phyloP scores from a whole-genome alignment of 2,797 vertebrate genomes.

The Gephyroberyx darwinii region DNA sequence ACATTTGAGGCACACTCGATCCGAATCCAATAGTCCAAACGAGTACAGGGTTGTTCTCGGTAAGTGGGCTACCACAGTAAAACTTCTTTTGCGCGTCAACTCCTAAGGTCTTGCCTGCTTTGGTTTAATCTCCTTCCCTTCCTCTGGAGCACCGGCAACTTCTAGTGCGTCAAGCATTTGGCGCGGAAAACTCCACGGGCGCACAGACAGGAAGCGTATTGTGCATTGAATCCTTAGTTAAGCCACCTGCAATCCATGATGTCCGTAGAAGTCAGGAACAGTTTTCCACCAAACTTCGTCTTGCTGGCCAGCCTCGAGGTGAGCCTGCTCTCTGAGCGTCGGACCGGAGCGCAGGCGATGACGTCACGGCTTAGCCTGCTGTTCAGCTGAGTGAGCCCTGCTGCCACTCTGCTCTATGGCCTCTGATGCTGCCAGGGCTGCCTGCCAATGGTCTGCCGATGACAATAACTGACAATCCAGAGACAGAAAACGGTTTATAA shows the following conservation, averaged over 20 bases:
- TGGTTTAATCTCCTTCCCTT: constrained; percentile 7
- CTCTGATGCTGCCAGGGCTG: background rate
- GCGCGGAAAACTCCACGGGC: constrained; percentile 16
- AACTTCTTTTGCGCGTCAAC: background rate
- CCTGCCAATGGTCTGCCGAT: background rate
- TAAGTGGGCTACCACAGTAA: background rate
- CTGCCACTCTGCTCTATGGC: constrained; percentile 1
- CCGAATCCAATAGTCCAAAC: constrained; percentile 12
- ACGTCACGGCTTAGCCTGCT: constrained; percentile 32
- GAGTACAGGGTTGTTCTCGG: background rate
- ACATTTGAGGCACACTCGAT: constrained; percentile 31
- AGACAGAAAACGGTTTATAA: background rate
- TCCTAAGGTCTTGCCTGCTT: background rate
- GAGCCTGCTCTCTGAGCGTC: background rate
- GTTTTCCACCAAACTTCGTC: constrained; percentile 15
- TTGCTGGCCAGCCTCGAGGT: constrained; percentile 10
- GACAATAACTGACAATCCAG: background rate
- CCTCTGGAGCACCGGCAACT: constrained; percentile 20
- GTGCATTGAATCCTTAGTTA: background rate
- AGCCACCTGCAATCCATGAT: background rate
- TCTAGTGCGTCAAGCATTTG: constrained; percentile 7
- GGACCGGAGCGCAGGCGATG: constrained; percentile 12
- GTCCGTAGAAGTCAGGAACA: background rate
- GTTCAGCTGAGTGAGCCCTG: background rate
- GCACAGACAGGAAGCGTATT: background rate